Evolutionary conservation across 2,797 vertebrate species (phyloP).

Genomic region (Apogon talboti): DNA sequence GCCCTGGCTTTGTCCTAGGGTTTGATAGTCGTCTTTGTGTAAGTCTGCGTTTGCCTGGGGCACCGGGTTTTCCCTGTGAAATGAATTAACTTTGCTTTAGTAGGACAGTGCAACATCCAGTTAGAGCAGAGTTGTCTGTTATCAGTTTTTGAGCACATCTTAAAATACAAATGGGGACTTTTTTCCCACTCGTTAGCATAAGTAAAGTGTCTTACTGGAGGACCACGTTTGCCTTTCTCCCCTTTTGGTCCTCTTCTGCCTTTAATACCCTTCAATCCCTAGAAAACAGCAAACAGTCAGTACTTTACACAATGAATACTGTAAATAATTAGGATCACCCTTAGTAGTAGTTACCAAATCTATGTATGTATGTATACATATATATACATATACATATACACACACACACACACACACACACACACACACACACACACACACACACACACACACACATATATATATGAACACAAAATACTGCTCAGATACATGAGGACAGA

Average conservation of each 20-base stretch:
- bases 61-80: conserved; percentile 79
- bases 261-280: conserved; percentile 72
- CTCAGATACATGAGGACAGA: not conserved
- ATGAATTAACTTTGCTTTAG: not conserved
- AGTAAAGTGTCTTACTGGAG: conserved; percentile 69
- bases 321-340: no score
- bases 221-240: conserved; percentile 74
- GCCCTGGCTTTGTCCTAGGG: conserved; percentile 3
- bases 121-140: not conserved
- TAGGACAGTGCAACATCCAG: not conserved
- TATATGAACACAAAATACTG: not conserved
- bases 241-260: conserved; percentile 73
- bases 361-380: no score
- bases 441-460: no score
- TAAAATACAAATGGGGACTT: no score
- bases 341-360: no score
- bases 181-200: not conserved
- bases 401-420: no score
- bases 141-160: not conserved
- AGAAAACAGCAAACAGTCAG: conserved; percentile 36
- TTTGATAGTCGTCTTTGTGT: conserved; percentile 25
- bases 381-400: no score
- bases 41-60: conserved; percentile 41
- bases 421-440: no score
- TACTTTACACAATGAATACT: not conserved